These are phyloP conservation scores for Hyles vespertilio DNA, from an alignment of 1,140 invertebrate species.

Conservation along the genomic window DNA sequence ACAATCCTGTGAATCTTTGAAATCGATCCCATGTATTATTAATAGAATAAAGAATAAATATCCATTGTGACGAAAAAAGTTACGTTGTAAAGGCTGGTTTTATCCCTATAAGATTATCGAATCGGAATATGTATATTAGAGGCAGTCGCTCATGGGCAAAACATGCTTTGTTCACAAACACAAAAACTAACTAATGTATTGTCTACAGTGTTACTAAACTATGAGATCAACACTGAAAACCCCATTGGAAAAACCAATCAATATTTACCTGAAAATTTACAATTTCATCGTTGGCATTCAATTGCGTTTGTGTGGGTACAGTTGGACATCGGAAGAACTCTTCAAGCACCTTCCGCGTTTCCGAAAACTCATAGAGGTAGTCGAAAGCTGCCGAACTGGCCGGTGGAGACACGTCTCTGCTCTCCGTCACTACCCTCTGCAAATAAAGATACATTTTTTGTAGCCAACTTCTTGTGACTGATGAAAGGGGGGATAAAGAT, in stretches of 20 bases:
- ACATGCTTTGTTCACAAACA: conserved; percentile 16
- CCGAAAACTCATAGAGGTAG: conserved; percentile 93
- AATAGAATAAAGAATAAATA: no score
- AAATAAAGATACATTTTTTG: conserved; percentile 22
- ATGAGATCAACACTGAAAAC: no score
- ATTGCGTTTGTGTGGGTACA: conserved; percentile 39
- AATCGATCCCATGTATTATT: no score
- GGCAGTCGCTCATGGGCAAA: not conserved
- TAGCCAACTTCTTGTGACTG: not conserved
- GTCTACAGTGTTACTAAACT: no score
- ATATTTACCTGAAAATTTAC: conserved; percentile 79
- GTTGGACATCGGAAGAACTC: conserved; percentile 91
- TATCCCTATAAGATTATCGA: not conserved
- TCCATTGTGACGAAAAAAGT: no score
- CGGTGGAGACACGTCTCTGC: conserved; percentile 69
- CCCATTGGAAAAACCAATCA: no score
- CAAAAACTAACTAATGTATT: no score
- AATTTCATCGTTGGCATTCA: conserved; percentile 62
- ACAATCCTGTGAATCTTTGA: no score
- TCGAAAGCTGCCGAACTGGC: conserved; percentile 83
- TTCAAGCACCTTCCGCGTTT: conserved; percentile 92
- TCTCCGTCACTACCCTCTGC: conserved; percentile 69
- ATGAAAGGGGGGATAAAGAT: no score
- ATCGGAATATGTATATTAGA: not conserved
- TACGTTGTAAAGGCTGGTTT: not conserved